Evolutionary conservation across 2,888 invertebrate genomes (phyloP).

Genomic region (Tipula vernalis): DNA sequence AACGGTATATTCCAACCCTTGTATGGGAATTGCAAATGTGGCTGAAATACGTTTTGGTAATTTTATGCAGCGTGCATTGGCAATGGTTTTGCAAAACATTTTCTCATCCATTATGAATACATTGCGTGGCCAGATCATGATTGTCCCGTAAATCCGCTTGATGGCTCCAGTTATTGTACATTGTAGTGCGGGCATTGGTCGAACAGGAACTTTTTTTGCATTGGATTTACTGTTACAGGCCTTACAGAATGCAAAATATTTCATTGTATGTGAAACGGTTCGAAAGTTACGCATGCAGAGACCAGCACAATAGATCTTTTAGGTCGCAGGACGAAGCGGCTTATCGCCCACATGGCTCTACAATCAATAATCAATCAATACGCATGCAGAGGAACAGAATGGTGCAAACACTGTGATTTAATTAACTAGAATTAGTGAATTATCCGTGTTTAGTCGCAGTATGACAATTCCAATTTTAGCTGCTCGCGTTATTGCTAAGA

Average conservation of each 20-base stretch:
- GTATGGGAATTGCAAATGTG: not conserved
- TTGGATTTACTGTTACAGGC: conserved; percentile 52
- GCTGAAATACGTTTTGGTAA: not conserved
- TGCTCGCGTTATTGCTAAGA: too few species aligned
- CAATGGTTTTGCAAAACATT: conserved; percentile 21
- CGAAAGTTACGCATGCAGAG: not conserved
- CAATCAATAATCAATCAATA: too few species aligned
- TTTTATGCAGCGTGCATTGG: not conserved
- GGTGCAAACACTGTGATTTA: not conserved
- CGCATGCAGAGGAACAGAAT: not conserved
- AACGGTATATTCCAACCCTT: conserved; percentile 51
- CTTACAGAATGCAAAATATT: not conserved
- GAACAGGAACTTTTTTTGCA: conserved; percentile 62
- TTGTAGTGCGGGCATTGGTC: conserved; percentile 60
- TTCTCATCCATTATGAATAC: conserved; percentile 53
- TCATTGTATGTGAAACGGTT: not conserved
- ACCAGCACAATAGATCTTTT: too few species aligned
- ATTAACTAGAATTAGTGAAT: too few species aligned
- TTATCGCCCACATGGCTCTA: too few species aligned
- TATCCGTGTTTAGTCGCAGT: too few species aligned
- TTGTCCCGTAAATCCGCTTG: conserved; percentile 44
- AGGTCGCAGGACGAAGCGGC: too few species aligned
- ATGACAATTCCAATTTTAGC: too few species aligned
- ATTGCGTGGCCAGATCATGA: conserved; percentile 66
- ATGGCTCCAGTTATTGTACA: conserved; percentile 42